Base-by-base conservation (phyloP, 2,797 vertebrate species). In the Myripristis murdjan region DNA sequence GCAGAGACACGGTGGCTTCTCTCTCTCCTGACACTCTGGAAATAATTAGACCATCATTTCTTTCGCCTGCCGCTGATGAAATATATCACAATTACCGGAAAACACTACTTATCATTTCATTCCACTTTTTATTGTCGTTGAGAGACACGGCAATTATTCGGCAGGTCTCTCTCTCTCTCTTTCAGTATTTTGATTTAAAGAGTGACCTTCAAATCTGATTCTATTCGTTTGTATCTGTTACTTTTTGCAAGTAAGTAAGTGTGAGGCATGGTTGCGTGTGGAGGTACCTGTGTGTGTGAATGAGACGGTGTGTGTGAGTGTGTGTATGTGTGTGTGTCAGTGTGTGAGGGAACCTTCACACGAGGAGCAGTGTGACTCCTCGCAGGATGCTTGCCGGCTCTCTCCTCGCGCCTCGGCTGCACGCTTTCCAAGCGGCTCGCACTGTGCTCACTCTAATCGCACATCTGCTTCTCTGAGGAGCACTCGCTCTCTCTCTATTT, bases 381-480 rank as follows among this genome's bases (percentile, higher is more conserved):
- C 86, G 92, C 92, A 95, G 95, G 93, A 94, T 93, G 94, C 91
- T 94, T 94, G 93, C 90, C 88, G 93, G 93, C 92, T 95, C 94
- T 96, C 93, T 91, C 81, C 78, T 65, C 15, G 85, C 81, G 63
- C 81, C 84, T 88, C 74, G 79, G 80, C 90, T 79, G 79, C 85
- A 52, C 59, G 84, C 87, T 79, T 60, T 51, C 82, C 73, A 79
- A 77, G 75, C 72, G 79, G 73, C 84, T 85, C 62, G 62, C 64
- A 53, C 83, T 63, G 83, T 83, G 79, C 78, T 77, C 26, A 55
- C 88, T 90, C 82, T 67, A 70, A 85, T 68, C 76, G 31, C 81
- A 74, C 79, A 80, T 84, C 82, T 76, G 81, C 78, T 81, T 64
- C 64, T 63, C 79, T 62, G 59, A n/a, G 15, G 16, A 79, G 73